A percentile compares a stretch with the other conserved stretches of the same genome.
These are phyloP conservation scores for Telmatochromis sp. DNA, from an alignment of 2,113 vertebrate species.

Conservation along the genomic window DNA sequence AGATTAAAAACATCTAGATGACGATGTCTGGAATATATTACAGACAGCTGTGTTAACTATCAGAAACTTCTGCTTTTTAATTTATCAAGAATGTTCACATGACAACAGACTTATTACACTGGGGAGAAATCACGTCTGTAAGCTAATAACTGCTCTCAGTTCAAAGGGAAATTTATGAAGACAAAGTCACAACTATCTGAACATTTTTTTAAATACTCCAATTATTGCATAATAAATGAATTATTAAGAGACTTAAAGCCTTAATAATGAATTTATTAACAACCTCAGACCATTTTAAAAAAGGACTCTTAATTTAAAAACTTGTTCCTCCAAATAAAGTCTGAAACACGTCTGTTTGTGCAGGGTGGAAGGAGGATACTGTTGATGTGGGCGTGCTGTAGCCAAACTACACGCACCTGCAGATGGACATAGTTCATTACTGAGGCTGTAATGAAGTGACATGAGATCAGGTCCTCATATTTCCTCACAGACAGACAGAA, in stretches of 20 bases:
- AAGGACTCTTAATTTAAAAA: background rate
- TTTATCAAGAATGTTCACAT: background rate
- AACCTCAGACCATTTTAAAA: background rate
- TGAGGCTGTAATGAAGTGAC: background rate
- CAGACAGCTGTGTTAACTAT: background rate
- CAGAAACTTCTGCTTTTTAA: background rate
- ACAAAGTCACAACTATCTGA: background rate
- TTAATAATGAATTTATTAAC: background rate
- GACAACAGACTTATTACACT: background rate
- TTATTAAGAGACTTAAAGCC: background rate
- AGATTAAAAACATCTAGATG: background rate
- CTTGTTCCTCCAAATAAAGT: background rate
- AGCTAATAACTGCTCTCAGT: rapidly evolving
- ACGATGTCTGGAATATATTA: background rate
- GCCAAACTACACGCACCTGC: background rate
- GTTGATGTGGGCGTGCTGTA: background rate
- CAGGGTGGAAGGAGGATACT: background rate
- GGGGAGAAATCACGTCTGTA: rapidly evolving
- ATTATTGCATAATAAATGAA: background rate
- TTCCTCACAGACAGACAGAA: background rate
- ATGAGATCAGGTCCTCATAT: background rate
- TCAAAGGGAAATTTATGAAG: background rate
- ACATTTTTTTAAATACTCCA: background rate
- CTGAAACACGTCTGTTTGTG: background rate
- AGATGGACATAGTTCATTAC: background rate